phyloP scores from a whole-genome alignment of 2,888 invertebrate species.

The Parnassius glacialis region DNA sequence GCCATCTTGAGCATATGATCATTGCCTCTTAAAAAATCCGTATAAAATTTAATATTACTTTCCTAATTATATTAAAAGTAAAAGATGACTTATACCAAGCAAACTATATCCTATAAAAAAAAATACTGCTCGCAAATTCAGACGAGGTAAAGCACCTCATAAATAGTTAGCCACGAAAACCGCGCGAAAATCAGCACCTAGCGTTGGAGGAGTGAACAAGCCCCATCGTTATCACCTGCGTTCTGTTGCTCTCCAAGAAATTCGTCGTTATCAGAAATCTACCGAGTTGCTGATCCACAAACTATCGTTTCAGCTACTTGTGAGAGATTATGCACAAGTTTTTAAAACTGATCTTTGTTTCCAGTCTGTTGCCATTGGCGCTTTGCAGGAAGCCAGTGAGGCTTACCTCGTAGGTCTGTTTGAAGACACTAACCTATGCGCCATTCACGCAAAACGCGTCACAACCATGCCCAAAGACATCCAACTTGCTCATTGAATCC shows the following conservation, averaged over 20 bases:
- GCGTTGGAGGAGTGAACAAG: conserved; percentile 97
- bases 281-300: conserved; percentile 97
- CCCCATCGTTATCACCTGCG: conserved; percentile 98
- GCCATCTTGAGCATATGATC: conserved; percentile 79
- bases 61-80: conserved; percentile 39
- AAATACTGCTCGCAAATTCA: not conserved
- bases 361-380: conserved; percentile 96
- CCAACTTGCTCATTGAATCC: conserved; percentile 96
- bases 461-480: conserved; percentile 99
- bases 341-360: conserved; percentile 98
- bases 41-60: conserved; percentile 38
- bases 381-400: conserved; percentile 94
- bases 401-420: conserved; percentile 96
- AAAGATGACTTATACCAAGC: conserved; percentile 97
- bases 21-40: conserved; percentile 46
- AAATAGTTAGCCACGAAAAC: too few relatives aligned
- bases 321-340: conserved; percentile 98
- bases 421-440: conserved; percentile 97
- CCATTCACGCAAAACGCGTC: conserved; percentile 97
- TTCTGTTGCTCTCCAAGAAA: conserved; percentile 98
- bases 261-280: conserved; percentile 97
- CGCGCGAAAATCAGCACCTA: conserved; percentile 84
- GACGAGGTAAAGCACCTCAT: too few relatives aligned
- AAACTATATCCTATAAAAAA: too few relatives aligned
- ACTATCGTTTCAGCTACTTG: conserved; percentile 96